phyloP scores from a whole-genome alignment of 92 coral and sea anemone genomes.

The Porites rus region DNA sequence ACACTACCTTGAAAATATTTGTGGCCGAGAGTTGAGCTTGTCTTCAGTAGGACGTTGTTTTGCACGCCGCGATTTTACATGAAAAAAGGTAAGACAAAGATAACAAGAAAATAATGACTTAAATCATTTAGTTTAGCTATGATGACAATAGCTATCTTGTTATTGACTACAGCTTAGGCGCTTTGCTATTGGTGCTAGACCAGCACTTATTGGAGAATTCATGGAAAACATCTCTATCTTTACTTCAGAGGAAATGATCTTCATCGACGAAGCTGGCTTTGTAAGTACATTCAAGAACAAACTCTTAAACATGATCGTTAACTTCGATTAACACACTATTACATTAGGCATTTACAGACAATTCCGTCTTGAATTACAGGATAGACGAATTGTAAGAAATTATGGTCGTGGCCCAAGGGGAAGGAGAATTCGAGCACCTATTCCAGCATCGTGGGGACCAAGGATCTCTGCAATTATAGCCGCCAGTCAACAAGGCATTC shows the following conservation, averaged over 20 bases:
- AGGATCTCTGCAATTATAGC: not conserved
- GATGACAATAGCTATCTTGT: too few species aligned
- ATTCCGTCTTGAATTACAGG: not conserved
- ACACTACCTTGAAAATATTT: slow-evolving; percentile 8
- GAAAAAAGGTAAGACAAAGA: slow-evolving; percentile 10
- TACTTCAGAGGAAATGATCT: not conserved
- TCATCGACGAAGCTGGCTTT: not conserved
- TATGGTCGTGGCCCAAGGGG: not conserved
- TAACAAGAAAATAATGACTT: too few species aligned
- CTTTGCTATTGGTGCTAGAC: not conserved
- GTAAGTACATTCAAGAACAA: too few species aligned
- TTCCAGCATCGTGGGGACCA: slow-evolving; percentile 11
- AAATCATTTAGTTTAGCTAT: too few species aligned
- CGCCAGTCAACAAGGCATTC: not conserved
- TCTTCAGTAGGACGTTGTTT: slow-evolving; percentile 8
- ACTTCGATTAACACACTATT: not conserved
- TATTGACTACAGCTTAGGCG: not conserved
- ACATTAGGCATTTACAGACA: not conserved
- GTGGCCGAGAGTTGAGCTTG: slow-evolving; percentile 6
- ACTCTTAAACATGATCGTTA: too few species aligned
- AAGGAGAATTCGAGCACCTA: not conserved
- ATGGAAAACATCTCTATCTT: not conserved
- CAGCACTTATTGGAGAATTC: not conserved
- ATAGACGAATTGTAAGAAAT: not conserved
- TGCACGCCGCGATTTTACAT: not conserved